Conservation (phyloP, 2,888 invertebrate genomes). For the Lissonota sp. region DNA sequence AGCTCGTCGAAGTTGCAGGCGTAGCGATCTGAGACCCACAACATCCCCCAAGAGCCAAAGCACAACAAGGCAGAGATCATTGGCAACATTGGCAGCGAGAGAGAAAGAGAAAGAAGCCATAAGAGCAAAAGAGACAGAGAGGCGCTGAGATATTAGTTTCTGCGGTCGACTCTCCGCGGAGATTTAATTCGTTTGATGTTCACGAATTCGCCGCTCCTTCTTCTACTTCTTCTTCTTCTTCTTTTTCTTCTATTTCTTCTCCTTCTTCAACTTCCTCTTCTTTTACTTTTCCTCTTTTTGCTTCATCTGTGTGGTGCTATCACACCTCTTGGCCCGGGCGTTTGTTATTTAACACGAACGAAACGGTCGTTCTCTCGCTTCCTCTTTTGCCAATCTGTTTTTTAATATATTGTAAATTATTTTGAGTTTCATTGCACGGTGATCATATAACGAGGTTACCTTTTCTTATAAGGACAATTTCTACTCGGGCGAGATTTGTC, state of each 20-base stretch:
- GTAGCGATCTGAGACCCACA: slow-evolving; percentile 39
- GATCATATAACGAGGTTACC: too few species aligned
- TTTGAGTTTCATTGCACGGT: too few species aligned
- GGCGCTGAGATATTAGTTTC: slow-evolving; percentile 79
- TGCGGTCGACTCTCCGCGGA: slow-evolving; percentile 83
- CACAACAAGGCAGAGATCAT: slow-evolving; percentile 50
- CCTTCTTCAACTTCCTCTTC: slow-evolving; percentile 62
- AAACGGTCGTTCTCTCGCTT: not conserved
- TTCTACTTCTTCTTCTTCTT: slow-evolving; percentile 59
- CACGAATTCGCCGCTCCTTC: slow-evolving; percentile 81
- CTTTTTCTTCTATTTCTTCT: slow-evolving; percentile 59
- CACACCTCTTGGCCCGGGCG: too few species aligned
- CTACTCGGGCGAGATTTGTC: too few species aligned
- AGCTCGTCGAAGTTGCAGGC: slow-evolving; percentile 45
- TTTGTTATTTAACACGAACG: not conserved
- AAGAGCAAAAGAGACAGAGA: slow-evolving; percentile 62
- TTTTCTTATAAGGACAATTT: too few species aligned
- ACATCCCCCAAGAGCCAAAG: slow-evolving; percentile 43
- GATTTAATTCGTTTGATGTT: slow-evolving; percentile 84
- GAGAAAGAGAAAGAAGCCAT: slow-evolving; percentile 57
- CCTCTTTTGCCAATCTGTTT: not conserved
- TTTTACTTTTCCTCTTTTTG: not conserved
- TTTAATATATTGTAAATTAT: not conserved
- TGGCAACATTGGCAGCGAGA: slow-evolving; percentile 52
- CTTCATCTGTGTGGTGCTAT: too few species aligned